Evolutionary conservation across 2,113 vertebrate genomes (phyloP), one percentile per base, ranked within the genome.

Genomic region (Copsychus sechellarum): DNA sequence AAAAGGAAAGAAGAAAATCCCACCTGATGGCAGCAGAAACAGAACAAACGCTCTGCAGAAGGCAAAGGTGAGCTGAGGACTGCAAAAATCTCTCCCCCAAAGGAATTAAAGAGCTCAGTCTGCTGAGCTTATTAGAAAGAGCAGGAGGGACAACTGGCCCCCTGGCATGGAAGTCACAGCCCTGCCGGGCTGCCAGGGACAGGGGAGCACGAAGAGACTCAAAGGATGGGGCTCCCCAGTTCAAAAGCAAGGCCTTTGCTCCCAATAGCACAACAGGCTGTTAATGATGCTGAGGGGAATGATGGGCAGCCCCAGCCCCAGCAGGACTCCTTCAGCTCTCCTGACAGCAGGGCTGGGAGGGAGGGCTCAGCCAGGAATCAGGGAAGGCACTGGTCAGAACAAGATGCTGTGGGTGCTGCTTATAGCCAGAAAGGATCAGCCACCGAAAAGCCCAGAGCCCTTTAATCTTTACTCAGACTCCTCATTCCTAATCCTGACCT

Each of bases 231-330:
- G 36, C 3, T 1, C 7, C 11, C 23, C 34, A 13, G 0, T 20
- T 73, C 29, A 53, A 51, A 42, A 9, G 1, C 3, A 65, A 58
- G 29, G 13, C 18, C 11, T 67, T 82, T 72, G 38, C 14, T 34
- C 11, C n/a, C 3, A 1, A 5, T 3, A 53, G 20, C 78, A 50
- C 8, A 1, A 1, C 2, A 15, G 60, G 23, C 47, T 42, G 3
- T 50, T n/a, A 15, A 12, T 2, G 31, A 8, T 9, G n/a, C 43
- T 0, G 1, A 54, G 76, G 38, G 36, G 67, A 77, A 18, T 0
- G 34, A 22, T 0, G 2, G 40, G 5, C 33, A 33, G 24, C 7
- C 16, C 54, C 70, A 54, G 38, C 25, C 64, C 0, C 0, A 34
- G 64, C 26, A 60, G 23, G 40, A 26, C 4, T 48, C 24, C 20